These are phyloP conservation scores for Eupeodes corollae DNA, from an alignment of 1,140 invertebrate species.

Conservation along the genomic window DNA sequence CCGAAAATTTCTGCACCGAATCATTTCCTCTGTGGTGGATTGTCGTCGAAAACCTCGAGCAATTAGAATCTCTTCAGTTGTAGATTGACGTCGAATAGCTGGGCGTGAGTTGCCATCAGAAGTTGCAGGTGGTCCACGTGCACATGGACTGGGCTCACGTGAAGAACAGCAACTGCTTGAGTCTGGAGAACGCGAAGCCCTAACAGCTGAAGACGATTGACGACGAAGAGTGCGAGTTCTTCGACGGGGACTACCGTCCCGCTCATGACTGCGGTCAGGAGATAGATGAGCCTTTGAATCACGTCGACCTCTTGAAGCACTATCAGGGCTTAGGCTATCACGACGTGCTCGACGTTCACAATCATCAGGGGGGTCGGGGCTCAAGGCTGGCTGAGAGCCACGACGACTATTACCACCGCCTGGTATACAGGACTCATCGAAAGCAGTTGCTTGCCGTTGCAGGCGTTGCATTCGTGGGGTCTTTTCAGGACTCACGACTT, in stretches of 20 bases:
- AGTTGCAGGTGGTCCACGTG: slow-evolving; percentile 43
- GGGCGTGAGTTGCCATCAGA: slow-evolving; percentile 44
- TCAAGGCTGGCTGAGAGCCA: slow-evolving; percentile 68
- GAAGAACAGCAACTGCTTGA: slow-evolving; percentile 62
- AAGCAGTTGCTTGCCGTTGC: slow-evolving; percentile 74
- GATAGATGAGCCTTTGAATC: slow-evolving; percentile 68
- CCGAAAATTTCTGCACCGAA: slow-evolving; percentile 75
- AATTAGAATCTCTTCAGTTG: slow-evolving; percentile 83
- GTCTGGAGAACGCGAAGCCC: slow-evolving; percentile 52
- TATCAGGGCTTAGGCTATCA: slow-evolving; percentile 79
- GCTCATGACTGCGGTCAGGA: slow-evolving; percentile 60
- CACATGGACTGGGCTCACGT: slow-evolving; percentile 60
- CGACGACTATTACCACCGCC: slow-evolving; percentile 51
- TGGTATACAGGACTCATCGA: slow-evolving; percentile 68
- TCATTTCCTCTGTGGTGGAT: slow-evolving; percentile 85
- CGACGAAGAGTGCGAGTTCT: slow-evolving; percentile 52
- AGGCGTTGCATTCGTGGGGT: slow-evolving; percentile 57
- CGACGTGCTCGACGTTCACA: slow-evolving; percentile 59
- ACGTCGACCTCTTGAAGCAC: slow-evolving; percentile 57
- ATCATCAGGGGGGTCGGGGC: slow-evolving; percentile 54
- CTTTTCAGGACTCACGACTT: slow-evolving; percentile 55
- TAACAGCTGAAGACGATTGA: slow-evolving; percentile 66
- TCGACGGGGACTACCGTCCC: slow-evolving; percentile 57
- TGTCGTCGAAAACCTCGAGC: slow-evolving; percentile 78
- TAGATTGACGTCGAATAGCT: slow-evolving; percentile 71